Evolutionary conservation across 2,113 vertebrate species (phyloP), one percentile per base, ranked within the genome.

Genomic region (Ciconia maguari): DNA sequence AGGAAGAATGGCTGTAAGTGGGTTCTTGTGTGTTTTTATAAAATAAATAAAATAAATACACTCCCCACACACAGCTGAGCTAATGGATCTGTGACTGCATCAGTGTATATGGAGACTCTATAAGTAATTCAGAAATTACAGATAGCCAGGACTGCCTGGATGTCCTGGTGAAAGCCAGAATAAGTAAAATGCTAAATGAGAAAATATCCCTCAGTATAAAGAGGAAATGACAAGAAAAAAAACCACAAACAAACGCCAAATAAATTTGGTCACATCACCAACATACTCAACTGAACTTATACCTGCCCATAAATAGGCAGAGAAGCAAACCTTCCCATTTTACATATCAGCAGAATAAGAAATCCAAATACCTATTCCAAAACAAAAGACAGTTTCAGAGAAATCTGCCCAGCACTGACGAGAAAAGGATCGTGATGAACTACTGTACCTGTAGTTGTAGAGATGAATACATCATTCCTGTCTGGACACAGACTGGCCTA

Each of bases 31-130:
- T 76, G 32, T 64, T 95, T 88, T 51, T 16, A 49, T 46, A 71
- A 57, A 68, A 69, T 16, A 61, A 60, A 65, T 42, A 34, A 66
- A 62, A 80, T 51, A 29, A 83, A 81, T 74, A 9, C 1, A 11
- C 5, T 71, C 4, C 25, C 1, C 16, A 46, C 2, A 30, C 1
- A 49, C 1, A 46, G 18, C 0, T 74, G n/a, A 27, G 12, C 16
- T 72, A 65, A 74, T 6, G 1, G 7, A 62, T 74, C 18, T 83
- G 13, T 68, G 48, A 57, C 44, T 60, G 5, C 21, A 58, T 11
- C 36, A 38, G 26, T 29, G 5, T 15, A 30, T 20, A 61, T 9
- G 20, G 11, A 70, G 9, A 52, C 6, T 68, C 7, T 54, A 1
- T 30, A 64, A 72, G 15, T 32, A 4, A 64, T 79, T 72, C 16